Percentiles rank a stretch among this genome's conserved stretches.
Evolutionary conservation across 2,113 vertebrate genomes (phyloP).

Genomic region (Chloroceryle aenea): DNA sequence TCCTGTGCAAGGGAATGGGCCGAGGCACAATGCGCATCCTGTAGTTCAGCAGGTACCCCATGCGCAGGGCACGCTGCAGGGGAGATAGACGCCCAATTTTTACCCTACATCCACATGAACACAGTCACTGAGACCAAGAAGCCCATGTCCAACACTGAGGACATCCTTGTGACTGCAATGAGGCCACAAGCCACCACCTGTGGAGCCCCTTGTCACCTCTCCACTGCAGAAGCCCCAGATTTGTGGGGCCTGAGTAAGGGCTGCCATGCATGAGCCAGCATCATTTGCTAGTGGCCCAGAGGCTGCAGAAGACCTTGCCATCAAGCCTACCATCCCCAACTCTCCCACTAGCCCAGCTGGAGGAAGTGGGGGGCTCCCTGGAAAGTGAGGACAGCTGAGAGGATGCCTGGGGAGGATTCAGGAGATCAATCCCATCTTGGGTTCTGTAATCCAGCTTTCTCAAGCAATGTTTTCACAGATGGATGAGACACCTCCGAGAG

Average conservation of each 20-base stretch:
- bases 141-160: neutral
- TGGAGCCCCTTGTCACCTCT: neutral
- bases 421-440: accelerated
- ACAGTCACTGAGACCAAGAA: neutral
- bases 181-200: neutral
- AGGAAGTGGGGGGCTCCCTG: neutral
- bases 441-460: neutral
- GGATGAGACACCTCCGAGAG: neutral
- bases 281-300: accelerated
- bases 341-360: neutral
- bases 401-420: neutral
- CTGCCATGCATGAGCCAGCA: neutral
- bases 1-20: neutral
- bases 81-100: neutral
- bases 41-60: neutral
- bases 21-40: accelerated
- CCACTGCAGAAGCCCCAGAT: accelerated
- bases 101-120: neutral
- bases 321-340: neutral
- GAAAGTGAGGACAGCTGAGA: neutral
- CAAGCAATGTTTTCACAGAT: conserved; percentile 15
- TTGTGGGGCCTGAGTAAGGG: neutral
- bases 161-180: neutral
- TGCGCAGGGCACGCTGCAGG: accelerated
- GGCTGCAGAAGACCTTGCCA: neutral